Conservation (phyloP, 1,140 invertebrate species). For the Achroia grisella region DNA sequence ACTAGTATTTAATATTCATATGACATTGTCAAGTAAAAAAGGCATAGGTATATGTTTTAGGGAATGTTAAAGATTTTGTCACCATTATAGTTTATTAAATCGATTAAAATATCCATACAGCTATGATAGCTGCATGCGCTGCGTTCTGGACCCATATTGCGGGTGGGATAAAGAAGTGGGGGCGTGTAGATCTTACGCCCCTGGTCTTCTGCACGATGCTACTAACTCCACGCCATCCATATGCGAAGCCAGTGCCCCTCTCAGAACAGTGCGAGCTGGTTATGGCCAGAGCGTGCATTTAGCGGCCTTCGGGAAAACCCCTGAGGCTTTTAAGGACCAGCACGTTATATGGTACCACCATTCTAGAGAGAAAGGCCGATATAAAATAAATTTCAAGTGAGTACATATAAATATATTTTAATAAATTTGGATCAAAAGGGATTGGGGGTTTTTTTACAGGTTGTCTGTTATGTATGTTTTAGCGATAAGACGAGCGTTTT, state of each 20-base stretch:
- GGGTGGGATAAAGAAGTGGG: slow-evolving; percentile 87
- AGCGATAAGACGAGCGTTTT: no score
- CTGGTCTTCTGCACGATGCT: slow-evolving; percentile 81
- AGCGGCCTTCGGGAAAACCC: slow-evolving; percentile 81
- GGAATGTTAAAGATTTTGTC: no score
- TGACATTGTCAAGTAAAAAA: no score
- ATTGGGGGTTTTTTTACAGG: neutral
- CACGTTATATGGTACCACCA: slow-evolving; percentile 82
- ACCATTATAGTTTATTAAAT: neutral
- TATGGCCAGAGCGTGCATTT: slow-evolving; percentile 86
- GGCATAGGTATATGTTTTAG: no score
- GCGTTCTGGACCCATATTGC: slow-evolving; percentile 87
- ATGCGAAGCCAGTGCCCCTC: slow-evolving; percentile 80
- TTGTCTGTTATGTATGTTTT: no score
- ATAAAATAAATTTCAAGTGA: slow-evolving; percentile 68
- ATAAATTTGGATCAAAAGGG: no score
- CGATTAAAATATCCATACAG: slow-evolving; percentile 30
- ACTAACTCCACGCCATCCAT: slow-evolving; percentile 81
- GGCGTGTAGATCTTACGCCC: slow-evolving; percentile 82
- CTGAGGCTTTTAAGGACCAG: slow-evolving; percentile 77
- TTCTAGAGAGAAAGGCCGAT: slow-evolving; percentile 80
- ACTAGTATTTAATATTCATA: no score
- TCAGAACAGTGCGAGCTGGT: slow-evolving; percentile 81
- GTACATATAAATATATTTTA: slow-evolving; percentile 17
- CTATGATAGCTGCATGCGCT: slow-evolving; percentile 86